Percentiles rank a stretch among this genome's conserved stretches.
Conservation (phyloP, 23 tunicate species). For the Styela clava region DNA sequence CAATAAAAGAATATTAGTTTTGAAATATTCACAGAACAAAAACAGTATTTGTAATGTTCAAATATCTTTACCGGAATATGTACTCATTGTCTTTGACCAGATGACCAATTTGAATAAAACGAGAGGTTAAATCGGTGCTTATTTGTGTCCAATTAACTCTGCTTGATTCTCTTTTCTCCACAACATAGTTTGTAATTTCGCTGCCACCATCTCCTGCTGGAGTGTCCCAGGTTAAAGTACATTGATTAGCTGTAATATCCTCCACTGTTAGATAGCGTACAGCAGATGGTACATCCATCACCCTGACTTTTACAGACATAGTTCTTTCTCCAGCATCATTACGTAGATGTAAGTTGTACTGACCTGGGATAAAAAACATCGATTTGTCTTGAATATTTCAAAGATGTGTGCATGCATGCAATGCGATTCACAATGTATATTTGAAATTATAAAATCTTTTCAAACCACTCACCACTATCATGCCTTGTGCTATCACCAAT, state of each 20-base stretch:
- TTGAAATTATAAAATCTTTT: too few species aligned
- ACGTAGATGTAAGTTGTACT: slow-evolving; percentile 47
- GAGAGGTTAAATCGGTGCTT: slow-evolving; percentile 58
- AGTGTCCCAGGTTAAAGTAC: slow-evolving; percentile 80
- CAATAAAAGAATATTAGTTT: slow-evolving; percentile 1
- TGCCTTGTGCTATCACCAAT: slow-evolving; percentile 51
- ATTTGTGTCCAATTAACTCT: slow-evolving; percentile 83
- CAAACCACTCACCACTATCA: slow-evolving; percentile 70
- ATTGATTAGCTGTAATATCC: slow-evolving; percentile 58
- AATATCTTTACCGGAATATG: slow-evolving; percentile 63
- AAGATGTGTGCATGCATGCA: neutral
- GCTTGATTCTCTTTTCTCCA: slow-evolving; percentile 78
- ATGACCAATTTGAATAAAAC: slow-evolving; percentile 60
- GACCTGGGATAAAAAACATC: slow-evolving; percentile 41
- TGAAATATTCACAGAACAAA: neutral
- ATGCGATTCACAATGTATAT: too few species aligned
- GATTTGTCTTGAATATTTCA: neutral
- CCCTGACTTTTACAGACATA: slow-evolving; percentile 62
- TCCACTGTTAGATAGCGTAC: slow-evolving; percentile 67
- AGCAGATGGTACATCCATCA: slow-evolving; percentile 82
- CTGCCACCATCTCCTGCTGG: slow-evolving; percentile 92
- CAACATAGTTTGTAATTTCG: slow-evolving; percentile 67
- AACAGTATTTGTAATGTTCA: too few species aligned
- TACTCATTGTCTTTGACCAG: slow-evolving; percentile 87
- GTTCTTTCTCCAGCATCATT: slow-evolving; percentile 94